Percentiles rank a stretch among this genome's conserved stretches.
Evolutionary conservation across 2,888 invertebrate genomes (phyloP).

Genomic region (Ommatoiulus sabulosus): DNA sequence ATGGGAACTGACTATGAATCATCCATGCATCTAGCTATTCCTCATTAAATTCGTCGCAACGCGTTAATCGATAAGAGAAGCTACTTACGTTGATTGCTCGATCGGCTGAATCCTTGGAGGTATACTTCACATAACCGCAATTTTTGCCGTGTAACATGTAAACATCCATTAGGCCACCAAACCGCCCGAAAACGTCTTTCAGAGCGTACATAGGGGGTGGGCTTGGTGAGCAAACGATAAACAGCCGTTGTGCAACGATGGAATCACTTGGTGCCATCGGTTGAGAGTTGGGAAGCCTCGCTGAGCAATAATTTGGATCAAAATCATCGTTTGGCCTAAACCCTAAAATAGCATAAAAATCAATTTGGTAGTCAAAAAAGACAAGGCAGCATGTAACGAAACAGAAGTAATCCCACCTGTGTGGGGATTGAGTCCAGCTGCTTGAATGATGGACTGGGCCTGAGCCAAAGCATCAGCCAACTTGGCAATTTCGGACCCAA

Average conservation of each 20-base stretch:
- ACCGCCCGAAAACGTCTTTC: slow-evolving; percentile 89
- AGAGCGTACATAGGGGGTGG: slow-evolving; percentile 83
- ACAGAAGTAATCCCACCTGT: slow-evolving; percentile 65
- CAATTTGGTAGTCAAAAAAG: background rate
- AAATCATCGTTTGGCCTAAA: background rate
- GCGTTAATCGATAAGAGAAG: background rate
- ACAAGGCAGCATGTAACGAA: background rate
- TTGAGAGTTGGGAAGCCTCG: slow-evolving; percentile 79
- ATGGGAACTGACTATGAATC: background rate
- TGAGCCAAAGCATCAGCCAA: slow-evolving; percentile 82
- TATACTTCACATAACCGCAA: slow-evolving; percentile 92
- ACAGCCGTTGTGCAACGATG: slow-evolving; percentile 69
- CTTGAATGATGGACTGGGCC: slow-evolving; percentile 80
- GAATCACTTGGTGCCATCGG: slow-evolving; percentile 69
- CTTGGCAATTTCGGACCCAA: slow-evolving; percentile 73
- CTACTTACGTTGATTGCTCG: slow-evolving; percentile 76
- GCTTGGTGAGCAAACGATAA: slow-evolving; percentile 72
- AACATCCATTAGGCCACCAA: slow-evolving; percentile 90
- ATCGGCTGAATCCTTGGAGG: slow-evolving; percentile 79
- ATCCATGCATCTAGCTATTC: background rate
- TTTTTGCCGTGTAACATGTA: slow-evolving; percentile 90
- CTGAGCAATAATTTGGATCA: slow-evolving; percentile 66
- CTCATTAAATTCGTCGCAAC: background rate
- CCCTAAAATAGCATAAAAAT: background rate
- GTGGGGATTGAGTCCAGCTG: slow-evolving; percentile 69